phyloP scores from a whole-genome alignment of 1,140 invertebrate genomes.

The Halictus rubicundus region DNA sequence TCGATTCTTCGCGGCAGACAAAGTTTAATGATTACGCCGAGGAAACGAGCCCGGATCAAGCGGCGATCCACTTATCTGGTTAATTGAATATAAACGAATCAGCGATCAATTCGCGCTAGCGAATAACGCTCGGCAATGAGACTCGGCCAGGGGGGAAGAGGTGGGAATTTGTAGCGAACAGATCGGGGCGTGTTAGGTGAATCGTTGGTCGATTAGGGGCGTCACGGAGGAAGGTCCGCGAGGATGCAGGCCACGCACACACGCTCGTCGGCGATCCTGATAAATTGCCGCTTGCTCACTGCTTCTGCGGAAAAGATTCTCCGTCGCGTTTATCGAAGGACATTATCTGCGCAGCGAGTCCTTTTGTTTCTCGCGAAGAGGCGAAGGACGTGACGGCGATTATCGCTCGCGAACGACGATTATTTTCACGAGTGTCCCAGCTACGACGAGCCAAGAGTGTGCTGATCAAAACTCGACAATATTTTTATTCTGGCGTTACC shows the following conservation, averaged over 20 bases:
- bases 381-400: not conserved
- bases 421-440: not conserved
- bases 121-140: too few relatives aligned
- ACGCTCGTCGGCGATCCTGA: conserved; percentile 53
- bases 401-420: conserved; percentile 33
- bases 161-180: too few relatives aligned
- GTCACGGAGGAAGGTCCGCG: not conserved
- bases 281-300: conserved; percentile 62
- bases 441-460: not conserved
- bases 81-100: conserved; percentile 35
- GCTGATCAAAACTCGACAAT: too few relatives aligned
- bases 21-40: conserved; percentile 11
- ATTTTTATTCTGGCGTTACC: too few relatives aligned
- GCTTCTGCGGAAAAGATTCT: conserved; percentile 12
- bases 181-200: not conserved
- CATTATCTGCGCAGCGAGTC: conserved; percentile 55
- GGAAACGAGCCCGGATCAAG: conserved; percentile 10
- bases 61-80: not conserved
- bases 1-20: not conserved
- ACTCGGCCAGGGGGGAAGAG: too few relatives aligned
- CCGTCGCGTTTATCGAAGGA: conserved; percentile 47
- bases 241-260: conserved; percentile 1
- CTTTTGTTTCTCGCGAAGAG: not conserved
- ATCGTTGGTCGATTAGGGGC: conserved; percentile 28
- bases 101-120: not conserved